Evolutionary conservation across 1,140 invertebrate species (phyloP).

Genomic region (Brachionus koreanus): DNA sequence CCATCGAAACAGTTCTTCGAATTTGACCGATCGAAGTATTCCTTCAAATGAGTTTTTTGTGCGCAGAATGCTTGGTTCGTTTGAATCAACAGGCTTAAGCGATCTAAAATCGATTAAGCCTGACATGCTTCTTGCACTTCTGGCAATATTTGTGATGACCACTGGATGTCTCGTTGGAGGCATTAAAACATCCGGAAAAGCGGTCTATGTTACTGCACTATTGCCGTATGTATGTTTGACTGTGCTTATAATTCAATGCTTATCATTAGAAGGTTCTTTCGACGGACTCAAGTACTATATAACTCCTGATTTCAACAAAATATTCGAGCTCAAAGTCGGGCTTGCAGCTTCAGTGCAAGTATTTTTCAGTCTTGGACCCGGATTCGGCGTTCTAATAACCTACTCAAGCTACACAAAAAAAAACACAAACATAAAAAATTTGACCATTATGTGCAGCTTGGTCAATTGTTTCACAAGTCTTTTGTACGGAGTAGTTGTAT

Average conservation of each 20-base stretch:
- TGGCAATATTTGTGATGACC: slow-evolving; percentile 11
- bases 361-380: slow-evolving; percentile 93
- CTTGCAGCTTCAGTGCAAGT: slow-evolving; percentile 94
- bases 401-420: slow-evolving; percentile 96
- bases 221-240: slow-evolving; percentile 61
- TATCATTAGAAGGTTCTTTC: slow-evolving; percentile 59
- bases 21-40: slow-evolving; percentile 45
- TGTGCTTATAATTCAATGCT: slow-evolving; percentile 58
- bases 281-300: slow-evolving; percentile 69
- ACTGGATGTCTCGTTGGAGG: slow-evolving; percentile 4
- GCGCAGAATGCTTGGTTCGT: not conserved
- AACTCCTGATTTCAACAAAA: slow-evolving; percentile 73
- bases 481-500: slow-evolving; percentile 93
- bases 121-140: not conserved
- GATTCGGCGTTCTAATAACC: slow-evolving; percentile 89
- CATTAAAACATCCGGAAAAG: slow-evolving; percentile 41
- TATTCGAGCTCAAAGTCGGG: slow-evolving; percentile 73
- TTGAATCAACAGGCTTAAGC: slow-evolving; percentile 43
- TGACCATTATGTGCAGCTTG: slow-evolving; percentile 84
- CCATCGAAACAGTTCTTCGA: slow-evolving; percentile 34
- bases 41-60: slow-evolving; percentile 46
- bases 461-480: slow-evolving; percentile 95
- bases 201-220: slow-evolving; percentile 59
- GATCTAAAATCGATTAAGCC: not conserved
- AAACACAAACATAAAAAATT: slow-evolving; percentile 85